Evolutionary conservation across 2,888 invertebrate genomes (phyloP).

Genomic region (Eupithecia inturbata): DNA sequence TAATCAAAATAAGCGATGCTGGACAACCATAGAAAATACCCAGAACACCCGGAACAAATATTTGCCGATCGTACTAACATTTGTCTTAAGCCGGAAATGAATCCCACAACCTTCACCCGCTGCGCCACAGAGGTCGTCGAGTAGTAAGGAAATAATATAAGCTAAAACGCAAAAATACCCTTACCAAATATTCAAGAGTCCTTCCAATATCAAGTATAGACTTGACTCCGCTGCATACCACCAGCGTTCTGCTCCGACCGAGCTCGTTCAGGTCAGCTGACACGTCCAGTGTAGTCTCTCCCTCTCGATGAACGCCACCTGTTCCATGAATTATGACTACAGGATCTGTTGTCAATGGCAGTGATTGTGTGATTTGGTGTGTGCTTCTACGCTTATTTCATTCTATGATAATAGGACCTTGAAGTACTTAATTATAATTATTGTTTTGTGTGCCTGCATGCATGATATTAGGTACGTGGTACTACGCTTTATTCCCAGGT

Average conservation of each 20-base stretch:
- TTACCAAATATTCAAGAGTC: constrained; percentile 96
- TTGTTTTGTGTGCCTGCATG: not conserved
- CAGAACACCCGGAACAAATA: too few relatives aligned
- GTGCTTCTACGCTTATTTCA: not conserved
- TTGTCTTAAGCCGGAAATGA: too few relatives aligned
- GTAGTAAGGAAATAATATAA: too few relatives aligned
- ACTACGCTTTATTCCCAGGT: not conserved
- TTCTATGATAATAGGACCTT: not conserved
- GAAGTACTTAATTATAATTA: not conserved
- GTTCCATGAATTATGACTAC: not conserved
- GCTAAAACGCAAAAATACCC: not conserved
- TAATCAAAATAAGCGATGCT: too few relatives aligned
- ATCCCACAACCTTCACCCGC: too few relatives aligned
- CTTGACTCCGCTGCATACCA: constrained; percentile 98
- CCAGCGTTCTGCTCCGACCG: constrained; percentile 92
- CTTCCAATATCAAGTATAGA: constrained; percentile 97
- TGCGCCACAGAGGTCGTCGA: too few relatives aligned
- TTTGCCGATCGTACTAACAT: too few relatives aligned
- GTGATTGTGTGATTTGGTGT: not conserved
- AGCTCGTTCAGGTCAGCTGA: constrained; percentile 97
- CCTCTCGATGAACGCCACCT: constrained; percentile 97
- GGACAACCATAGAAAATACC: too few relatives aligned
- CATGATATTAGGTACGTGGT: not conserved
- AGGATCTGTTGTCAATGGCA: not conserved
- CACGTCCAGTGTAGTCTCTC: constrained; percentile 93